Evolutionary conservation across 2,113 vertebrate species (phyloP), one percentile per base, ranked within the genome.

Genomic region (Lophochroa leadbeateri): DNA sequence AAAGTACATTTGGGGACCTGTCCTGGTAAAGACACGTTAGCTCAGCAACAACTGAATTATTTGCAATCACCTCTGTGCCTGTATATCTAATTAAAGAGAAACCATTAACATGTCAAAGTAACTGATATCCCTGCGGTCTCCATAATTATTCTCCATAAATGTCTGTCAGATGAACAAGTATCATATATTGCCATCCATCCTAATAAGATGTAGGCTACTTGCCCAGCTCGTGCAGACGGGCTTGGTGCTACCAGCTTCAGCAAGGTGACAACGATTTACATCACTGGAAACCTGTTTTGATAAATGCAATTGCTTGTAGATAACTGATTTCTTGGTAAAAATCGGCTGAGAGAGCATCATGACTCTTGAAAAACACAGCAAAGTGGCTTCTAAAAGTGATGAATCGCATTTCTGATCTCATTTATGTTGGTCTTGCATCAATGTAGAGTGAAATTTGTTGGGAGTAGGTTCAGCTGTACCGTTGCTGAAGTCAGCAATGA

Each of bases 81-180:
- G 37, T 95, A 49, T 96, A 96, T 68, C 94, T 97, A 88, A 94
- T 96, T 84, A 92, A 95, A 96, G 88, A 68, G 47, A 78, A 81
- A 28, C 67, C 82, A 90, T 95, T 94, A 91, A 74, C 58, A 50
- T 90, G 85, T 84, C 94, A 91, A 69, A 89, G 58, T 86, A 83
- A 91, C 47, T 58, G 68, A 92, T 90, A 63, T 33, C 58, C 44
- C 71, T 88, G 44, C 86, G 84, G 53, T 87, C 55, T 75, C 67
- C 11, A 3, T 88, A 88, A 96, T 95, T 72, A 88, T 77, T 41
- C 53, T 63, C 33, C 53, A 46, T 95, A 79, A 94, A 86, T 46
- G 41, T 82, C 93, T 83, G 50, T 90, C 90, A 89, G 90, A 43
- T 82, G 53, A 60, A 72, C 28, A 18, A 55, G 39, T 57, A 63